phyloP scores from a whole-genome alignment of 2,113 vertebrate species.

The Maccullochella peelii region DNA sequence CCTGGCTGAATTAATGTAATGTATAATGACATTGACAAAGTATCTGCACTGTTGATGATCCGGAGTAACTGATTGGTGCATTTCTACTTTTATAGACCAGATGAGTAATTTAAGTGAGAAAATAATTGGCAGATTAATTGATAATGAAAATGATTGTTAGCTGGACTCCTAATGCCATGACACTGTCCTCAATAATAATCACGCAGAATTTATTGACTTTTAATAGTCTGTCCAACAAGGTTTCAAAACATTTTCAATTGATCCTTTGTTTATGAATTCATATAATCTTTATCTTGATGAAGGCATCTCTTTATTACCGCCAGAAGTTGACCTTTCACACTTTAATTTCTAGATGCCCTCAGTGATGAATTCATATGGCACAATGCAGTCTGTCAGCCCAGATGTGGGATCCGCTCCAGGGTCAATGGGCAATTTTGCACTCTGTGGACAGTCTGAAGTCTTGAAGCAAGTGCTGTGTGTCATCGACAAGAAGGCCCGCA shows the following conservation, averaged over 20 bases:
- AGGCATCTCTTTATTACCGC: neutral
- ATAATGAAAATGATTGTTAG: neutral
- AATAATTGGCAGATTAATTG: neutral
- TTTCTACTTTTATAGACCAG: neutral
- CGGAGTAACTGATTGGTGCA: neutral
- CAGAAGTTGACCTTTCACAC: neutral
- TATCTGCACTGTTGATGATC: neutral
- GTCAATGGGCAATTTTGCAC: conserved; percentile 72
- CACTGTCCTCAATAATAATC: neutral
- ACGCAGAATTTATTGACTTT: neutral
- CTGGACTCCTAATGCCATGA: neutral
- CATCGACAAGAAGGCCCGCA: conserved; percentile 96
- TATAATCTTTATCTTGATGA: neutral
- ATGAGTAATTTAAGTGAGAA: neutral
- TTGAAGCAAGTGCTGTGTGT: conserved; percentile 95
- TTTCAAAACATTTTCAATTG: neutral
- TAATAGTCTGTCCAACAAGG: neutral
- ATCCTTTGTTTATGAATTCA: neutral
- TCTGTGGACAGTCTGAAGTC: conserved; percentile 86
- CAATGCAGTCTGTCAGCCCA: conserved; percentile 83
- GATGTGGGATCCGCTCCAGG: conserved; percentile 86
- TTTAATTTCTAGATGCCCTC: conserved; percentile 89
- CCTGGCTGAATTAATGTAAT: conserved; percentile 3
- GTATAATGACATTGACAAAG: neutral
- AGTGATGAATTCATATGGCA: conserved; percentile 91